Evolutionary conservation across 2,113 vertebrate species (phyloP).

Genomic region (Recurvirostra avosetta): DNA sequence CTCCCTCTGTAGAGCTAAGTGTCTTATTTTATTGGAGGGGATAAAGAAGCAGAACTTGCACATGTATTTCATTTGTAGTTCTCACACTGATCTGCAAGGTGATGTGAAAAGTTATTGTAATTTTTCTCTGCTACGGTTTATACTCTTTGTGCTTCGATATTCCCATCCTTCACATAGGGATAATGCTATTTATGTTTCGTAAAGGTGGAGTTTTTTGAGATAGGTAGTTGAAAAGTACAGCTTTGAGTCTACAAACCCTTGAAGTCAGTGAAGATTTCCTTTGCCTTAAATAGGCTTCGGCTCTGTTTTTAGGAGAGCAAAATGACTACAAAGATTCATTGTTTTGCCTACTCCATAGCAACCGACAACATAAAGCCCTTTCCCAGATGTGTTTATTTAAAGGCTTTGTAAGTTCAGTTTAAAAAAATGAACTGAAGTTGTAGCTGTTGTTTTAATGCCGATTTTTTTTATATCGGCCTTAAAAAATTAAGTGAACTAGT

Average conservation of each 20-base stretch:
- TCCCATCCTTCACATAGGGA: not conserved
- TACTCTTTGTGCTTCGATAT: not conserved
- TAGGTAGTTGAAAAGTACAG: not conserved
- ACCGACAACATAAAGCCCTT: conserved; percentile 23
- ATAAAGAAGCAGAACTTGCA: not conserved
- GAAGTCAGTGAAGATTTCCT: not conserved
- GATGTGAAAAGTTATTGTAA: not conserved
- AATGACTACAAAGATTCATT: not conserved
- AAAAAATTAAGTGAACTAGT: not conserved
- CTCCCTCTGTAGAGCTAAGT: accelerated
- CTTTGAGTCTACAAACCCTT: not conserved
- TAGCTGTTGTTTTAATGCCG: not conserved
- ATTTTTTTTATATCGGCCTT: not conserved
- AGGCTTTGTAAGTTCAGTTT: not conserved
- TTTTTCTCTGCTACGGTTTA: not conserved
- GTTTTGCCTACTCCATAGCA: conserved; percentile 40
- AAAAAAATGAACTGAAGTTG: not conserved
- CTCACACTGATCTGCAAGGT: not conserved
- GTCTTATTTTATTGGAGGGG: not conserved
- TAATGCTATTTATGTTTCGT: not conserved
- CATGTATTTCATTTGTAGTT: not conserved
- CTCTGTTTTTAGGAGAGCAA: not conserved
- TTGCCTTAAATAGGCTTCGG: conserved; percentile 34
- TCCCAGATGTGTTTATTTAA: conserved; percentile 46
- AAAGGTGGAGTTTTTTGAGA: not conserved